phyloP scores from a whole-genome alignment of 2,888 invertebrate genomes.

The Neoaliturus tenellus region DNA sequence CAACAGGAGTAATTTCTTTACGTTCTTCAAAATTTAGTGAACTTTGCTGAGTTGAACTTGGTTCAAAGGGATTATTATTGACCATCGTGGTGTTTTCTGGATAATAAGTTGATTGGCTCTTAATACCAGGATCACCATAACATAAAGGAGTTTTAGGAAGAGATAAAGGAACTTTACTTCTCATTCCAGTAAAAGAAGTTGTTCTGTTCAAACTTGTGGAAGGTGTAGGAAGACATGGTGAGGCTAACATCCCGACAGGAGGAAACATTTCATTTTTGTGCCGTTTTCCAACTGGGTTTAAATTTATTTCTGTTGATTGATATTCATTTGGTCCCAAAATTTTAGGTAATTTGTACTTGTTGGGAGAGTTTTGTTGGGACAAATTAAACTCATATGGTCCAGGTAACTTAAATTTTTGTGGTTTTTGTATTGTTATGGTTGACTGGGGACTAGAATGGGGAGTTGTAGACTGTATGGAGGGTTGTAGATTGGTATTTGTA shows the following conservation, averaged over 20 bases:
- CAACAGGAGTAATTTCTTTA: background rate
- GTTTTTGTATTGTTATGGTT: background rate
- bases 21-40: background rate
- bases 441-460: no score
- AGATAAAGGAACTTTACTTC: background rate
- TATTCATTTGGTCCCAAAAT: constrained; percentile 25
- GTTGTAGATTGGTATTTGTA: background rate
- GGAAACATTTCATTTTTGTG: background rate
- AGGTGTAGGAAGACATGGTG: background rate
- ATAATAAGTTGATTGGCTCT: background rate
- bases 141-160: constrained; percentile 39
- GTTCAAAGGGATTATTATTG: background rate
- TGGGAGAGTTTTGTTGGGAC: constrained; percentile 14
- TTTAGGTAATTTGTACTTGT: constrained; percentile 20
- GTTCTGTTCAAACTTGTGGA: background rate
- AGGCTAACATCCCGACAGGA: background rate
- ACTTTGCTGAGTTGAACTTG: background rate
- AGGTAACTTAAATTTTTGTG: constrained; percentile 12
- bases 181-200: background rate
- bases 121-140: constrained; percentile 21
- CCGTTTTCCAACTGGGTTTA: background rate
- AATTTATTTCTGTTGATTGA: background rate
- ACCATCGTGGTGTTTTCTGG: background rate
- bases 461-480: no score
- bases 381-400: constrained; percentile 31